A percentile compares a stretch with the other conserved stretches of the same genome.
Evolutionary conservation across 2,888 invertebrate species (phyloP).

Genomic region (Amphipyra berbera): DNA sequence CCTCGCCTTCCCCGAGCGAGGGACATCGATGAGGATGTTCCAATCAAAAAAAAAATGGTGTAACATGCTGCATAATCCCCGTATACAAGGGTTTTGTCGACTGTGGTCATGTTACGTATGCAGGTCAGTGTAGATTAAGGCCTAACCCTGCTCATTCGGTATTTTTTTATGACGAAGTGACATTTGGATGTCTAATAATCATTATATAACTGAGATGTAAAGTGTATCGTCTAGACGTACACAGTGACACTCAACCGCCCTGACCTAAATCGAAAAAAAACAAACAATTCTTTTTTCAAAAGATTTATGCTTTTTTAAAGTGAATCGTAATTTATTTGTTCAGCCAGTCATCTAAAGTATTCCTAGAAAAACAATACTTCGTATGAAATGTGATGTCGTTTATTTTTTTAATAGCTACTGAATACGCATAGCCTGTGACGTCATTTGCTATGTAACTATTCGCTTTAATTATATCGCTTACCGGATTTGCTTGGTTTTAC

Average conservation of each 20-base stretch:
- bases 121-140: too few relatives aligned
- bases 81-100: too few relatives aligned
- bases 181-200: too few relatives aligned
- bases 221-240: neutral
- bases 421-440: conserved; percentile 15
- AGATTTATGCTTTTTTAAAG: conserved; percentile 22
- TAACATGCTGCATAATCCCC: too few relatives aligned
- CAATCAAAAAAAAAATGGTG: too few relatives aligned
- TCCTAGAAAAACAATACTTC: conserved; percentile 29
- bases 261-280: neutral
- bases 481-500: conserved; percentile 18
- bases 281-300: conserved; percentile 5
- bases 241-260: neutral
- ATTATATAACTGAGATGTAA: too few relatives aligned
- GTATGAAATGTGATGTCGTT: neutral
- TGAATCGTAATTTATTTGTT: conserved; percentile 20
- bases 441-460: conserved; percentile 5
- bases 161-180: too few relatives aligned
- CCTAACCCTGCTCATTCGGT: too few relatives aligned
- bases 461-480: neutral
- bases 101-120: too few relatives aligned
- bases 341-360: conserved; percentile 18
- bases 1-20: too few relatives aligned
- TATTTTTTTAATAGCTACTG: conserved; percentile 9
- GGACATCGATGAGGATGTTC: too few relatives aligned